phyloP scores from a whole-genome alignment of 2,113 vertebrate genomes.

The Sakesphorus luctuosus region DNA sequence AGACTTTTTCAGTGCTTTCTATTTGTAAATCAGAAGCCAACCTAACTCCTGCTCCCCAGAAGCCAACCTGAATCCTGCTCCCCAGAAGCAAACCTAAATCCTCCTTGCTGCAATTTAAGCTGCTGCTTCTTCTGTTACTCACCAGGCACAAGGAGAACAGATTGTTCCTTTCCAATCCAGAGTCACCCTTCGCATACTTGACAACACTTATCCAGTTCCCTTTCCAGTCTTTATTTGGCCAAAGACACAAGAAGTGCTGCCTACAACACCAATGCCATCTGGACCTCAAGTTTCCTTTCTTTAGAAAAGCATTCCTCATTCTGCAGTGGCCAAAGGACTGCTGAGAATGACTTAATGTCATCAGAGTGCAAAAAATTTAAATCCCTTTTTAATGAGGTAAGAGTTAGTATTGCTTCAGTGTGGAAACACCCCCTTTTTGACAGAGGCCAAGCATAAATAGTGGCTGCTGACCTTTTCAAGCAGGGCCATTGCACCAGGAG shows the following conservation, averaged over 20 bases:
- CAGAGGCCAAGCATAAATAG: conserved; percentile 12
- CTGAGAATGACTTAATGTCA: conserved; percentile 1
- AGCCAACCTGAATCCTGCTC: background rate
- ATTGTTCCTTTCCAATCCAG: background rate
- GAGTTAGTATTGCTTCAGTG: background rate
- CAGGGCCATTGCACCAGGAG: conserved; percentile 12
- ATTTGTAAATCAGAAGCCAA: background rate
- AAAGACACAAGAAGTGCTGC: background rate
- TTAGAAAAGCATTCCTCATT: background rate
- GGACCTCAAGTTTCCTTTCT: background rate
- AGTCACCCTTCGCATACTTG: background rate
- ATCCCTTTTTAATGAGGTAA: conserved; percentile 45
- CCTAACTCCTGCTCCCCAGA: background rate
- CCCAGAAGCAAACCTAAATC: background rate
- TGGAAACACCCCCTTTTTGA: background rate
- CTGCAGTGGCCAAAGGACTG: background rate
- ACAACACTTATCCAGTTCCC: background rate
- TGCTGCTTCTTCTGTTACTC: background rate
- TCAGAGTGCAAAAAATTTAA: background rate
- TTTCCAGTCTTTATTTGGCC: background rate
- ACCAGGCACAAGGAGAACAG: background rate
- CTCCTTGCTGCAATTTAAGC: background rate
- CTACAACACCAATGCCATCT: background rate
- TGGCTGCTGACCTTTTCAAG: conserved; percentile 1
- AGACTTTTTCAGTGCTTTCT: background rate